Conservation (phyloP, 2,113 vertebrate genomes). For the Galeopterus variegatus region DNA sequence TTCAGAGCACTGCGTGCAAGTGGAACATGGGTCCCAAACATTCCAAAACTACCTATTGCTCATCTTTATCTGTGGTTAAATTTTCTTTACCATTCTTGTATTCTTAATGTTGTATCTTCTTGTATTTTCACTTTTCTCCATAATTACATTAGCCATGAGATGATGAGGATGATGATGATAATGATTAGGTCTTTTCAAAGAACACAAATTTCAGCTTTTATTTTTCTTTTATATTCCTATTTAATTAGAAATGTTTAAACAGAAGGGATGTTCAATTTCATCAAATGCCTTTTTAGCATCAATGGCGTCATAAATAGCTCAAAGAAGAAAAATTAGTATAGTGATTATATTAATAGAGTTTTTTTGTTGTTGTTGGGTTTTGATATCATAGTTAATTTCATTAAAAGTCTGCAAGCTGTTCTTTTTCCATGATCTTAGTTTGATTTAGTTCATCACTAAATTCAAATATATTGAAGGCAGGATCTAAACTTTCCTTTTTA, state of each 20-base stretch:
- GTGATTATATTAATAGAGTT: not conserved
- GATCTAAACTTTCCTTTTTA: not conserved
- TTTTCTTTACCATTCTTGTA: not conserved
- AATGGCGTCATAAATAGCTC: not conserved
- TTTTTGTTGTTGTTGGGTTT: not conserved
- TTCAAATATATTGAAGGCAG: not conserved
- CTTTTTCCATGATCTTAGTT: not conserved
- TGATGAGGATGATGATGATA: not conserved
- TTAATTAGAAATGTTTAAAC: conserved; percentile 36
- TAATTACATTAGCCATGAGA: not conserved
- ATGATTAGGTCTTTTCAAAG: not conserved
- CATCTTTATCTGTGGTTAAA: not conserved
- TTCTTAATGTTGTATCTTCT: not conserved
- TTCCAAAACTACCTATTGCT: not conserved
- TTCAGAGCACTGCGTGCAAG: not conserved
- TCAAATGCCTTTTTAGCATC: not conserved
- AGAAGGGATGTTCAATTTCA: conserved; percentile 35
- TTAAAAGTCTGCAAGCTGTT: not conserved
- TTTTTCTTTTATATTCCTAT: conserved; percentile 31
- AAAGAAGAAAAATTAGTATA: conserved; percentile 27
- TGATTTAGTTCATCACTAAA: not conserved
- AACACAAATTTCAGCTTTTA: not conserved
- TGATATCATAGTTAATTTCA: not conserved
- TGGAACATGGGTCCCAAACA: not conserved
- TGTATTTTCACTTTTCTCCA: conserved; percentile 1